Conservation (phyloP, 2,797 vertebrate genomes). For the Melanotaenia nigrans region DNA sequence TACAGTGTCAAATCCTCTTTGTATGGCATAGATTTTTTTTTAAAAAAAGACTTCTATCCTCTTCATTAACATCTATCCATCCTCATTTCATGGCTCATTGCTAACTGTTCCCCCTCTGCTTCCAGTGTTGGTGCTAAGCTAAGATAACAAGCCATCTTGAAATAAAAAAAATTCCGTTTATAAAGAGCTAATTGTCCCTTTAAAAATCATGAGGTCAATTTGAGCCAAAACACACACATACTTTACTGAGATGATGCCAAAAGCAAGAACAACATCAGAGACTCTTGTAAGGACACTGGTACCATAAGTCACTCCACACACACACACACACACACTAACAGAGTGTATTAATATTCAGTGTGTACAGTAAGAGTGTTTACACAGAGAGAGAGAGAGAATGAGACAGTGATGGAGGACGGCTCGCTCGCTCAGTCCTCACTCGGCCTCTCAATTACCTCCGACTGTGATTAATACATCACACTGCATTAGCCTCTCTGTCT, state of each 20-base stretch:
- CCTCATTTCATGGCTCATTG: not conserved
- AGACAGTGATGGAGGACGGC: conserved; percentile 78
- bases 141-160: not conserved
- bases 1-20: not conserved
- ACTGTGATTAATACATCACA: conserved; percentile 80
- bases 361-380: conserved; percentile 75
- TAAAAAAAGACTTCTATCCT: not conserved
- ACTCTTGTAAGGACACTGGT: conserved; percentile 63
- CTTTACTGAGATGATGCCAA: conserved; percentile 33
- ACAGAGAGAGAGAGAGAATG: conserved; percentile 59
- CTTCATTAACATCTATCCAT: not conserved
- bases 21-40: no score
- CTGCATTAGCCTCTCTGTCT: conserved; percentile 66
- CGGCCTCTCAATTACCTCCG: conserved; percentile 79
- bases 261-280: conserved; percentile 54
- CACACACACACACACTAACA: conserved; percentile 17
- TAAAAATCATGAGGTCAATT: conserved; percentile 27
- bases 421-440: conserved; percentile 57
- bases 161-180: not conserved
- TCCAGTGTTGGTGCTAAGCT: conserved; percentile 13
- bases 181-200: conserved; percentile 12
- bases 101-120: not conserved
- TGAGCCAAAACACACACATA: conserved; percentile 14
- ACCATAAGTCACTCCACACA: conserved; percentile 54
- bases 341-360: conserved; percentile 71